Conservation (phyloP, 1,140 invertebrate genomes). For the Procambarus virginalis region DNA sequence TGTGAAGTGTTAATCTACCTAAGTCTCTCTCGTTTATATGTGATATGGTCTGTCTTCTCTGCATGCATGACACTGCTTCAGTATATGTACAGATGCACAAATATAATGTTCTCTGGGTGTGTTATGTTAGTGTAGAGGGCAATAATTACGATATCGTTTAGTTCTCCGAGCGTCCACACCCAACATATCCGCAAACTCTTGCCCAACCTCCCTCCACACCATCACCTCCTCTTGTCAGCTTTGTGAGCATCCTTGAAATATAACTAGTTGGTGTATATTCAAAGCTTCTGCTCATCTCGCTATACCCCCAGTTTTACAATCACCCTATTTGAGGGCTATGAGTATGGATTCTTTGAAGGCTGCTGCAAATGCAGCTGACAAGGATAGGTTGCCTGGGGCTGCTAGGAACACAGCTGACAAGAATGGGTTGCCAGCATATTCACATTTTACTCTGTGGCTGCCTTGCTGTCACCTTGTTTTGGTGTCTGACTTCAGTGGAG, state of each 20-base stretch:
- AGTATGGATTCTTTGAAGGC: no score
- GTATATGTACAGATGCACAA: slow-evolving; percentile 16
- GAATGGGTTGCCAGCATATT: not conserved
- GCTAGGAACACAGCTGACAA: not conserved
- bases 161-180: not conserved
- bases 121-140: slow-evolving; percentile 59
- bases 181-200: not conserved
- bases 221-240: not conserved
- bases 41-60: slow-evolving; percentile 18
- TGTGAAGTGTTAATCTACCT: not conserved
- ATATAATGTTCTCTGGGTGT: slow-evolving; percentile 11
- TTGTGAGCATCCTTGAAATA: not conserved
- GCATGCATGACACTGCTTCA: slow-evolving; percentile 33
- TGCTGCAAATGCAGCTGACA: not conserved
- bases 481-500: not conserved
- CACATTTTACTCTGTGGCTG: not conserved
- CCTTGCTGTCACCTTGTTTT: not conserved
- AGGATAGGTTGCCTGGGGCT: no score
- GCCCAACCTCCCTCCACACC: not conserved
- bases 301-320: no score
- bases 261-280: no score
- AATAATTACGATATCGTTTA: slow-evolving; percentile 55
- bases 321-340: no score
- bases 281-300: no score
- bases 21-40: not conserved